These are phyloP conservation scores for Neocrepidodera transversa DNA, from an alignment of 2,888 invertebrate genomes.

Conservation along the genomic window DNA sequence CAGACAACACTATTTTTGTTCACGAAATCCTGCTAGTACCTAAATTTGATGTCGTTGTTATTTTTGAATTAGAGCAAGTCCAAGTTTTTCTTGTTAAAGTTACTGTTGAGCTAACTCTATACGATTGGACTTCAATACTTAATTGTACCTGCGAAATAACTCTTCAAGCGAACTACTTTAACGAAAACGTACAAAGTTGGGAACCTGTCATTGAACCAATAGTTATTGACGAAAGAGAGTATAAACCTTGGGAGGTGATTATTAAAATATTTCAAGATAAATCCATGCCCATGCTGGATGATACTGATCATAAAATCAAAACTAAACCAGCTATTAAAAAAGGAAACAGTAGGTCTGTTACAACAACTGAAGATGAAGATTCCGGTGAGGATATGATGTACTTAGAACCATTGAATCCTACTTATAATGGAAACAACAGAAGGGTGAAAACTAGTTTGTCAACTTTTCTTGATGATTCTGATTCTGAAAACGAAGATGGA, in stretches of 20 bases:
- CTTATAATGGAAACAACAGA: slow-evolving; percentile 50
- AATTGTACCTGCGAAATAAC: slow-evolving; percentile 59
- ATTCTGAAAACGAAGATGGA: slow-evolving; percentile 77
- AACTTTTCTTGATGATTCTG: slow-evolving; percentile 69
- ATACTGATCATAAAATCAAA: slow-evolving; percentile 46
- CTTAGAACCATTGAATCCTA: slow-evolving; percentile 55
- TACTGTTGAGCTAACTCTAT: slow-evolving; percentile 66
- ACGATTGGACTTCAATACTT: slow-evolving; percentile 70
- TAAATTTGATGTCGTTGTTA: slow-evolving; percentile 66
- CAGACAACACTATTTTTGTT: slow-evolving; percentile 32
- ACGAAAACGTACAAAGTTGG: slow-evolving; percentile 67
- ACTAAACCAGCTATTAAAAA: slow-evolving; percentile 40
- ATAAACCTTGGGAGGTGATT: slow-evolving; percentile 75
- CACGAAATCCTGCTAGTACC: slow-evolving; percentile 51
- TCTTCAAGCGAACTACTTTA: slow-evolving; percentile 61
- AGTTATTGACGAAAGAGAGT: slow-evolving; percentile 69
- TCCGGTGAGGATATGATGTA: slow-evolving; percentile 60
- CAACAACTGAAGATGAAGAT: slow-evolving; percentile 57
- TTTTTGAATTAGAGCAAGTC: slow-evolving; percentile 70
- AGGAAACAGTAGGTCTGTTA: slow-evolving; percentile 48
- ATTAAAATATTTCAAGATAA: slow-evolving; percentile 68
- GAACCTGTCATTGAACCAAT: slow-evolving; percentile 85
- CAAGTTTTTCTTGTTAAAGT: slow-evolving; percentile 66
- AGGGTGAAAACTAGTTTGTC: slow-evolving; percentile 64
- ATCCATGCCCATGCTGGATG: slow-evolving; percentile 53